These are phyloP conservation scores for Atherix ibis DNA, from an alignment of 2,888 invertebrate species.

Conservation along the genomic window DNA sequence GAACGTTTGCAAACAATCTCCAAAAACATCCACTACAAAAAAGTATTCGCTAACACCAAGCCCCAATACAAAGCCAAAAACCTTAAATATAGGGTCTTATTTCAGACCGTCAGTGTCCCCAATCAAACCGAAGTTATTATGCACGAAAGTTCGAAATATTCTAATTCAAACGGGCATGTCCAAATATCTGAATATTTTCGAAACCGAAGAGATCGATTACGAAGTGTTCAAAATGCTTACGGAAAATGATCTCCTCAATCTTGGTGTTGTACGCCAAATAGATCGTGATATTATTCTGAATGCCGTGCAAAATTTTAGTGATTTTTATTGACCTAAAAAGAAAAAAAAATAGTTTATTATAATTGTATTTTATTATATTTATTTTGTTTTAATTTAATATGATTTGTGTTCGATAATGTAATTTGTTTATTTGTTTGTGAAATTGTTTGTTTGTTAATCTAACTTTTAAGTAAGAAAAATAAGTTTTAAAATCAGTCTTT, in stretches of 20 bases:
- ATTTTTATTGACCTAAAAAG: not conserved
- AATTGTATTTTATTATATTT: too few relatives aligned
- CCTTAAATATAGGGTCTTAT: not conserved
- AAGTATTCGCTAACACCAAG: not conserved
- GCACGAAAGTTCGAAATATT: not conserved
- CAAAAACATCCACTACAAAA: not conserved
- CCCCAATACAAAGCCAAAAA: not conserved
- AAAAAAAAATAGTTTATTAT: too few relatives aligned
- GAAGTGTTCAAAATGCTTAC: conserved; percentile 4
- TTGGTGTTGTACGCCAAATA: conserved; percentile 3
- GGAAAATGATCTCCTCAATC: conserved; percentile 2
- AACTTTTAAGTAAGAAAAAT: too few relatives aligned
- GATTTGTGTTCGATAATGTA: too few relatives aligned
- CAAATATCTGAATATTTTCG: conserved; percentile 6
- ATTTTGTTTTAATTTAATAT: too few relatives aligned
- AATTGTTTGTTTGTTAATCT: too few relatives aligned
- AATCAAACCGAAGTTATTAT: not conserved
- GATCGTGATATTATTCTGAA: conserved; percentile 6
- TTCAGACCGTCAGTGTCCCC: not conserved
- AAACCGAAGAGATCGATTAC: conserved; percentile 8
- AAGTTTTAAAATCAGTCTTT: too few relatives aligned
- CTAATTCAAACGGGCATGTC: conserved; percentile 1
- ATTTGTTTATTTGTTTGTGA: too few relatives aligned
- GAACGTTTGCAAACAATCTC: not conserved
- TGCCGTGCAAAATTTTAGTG: conserved; percentile 2